Evolutionary conservation across 2,113 vertebrate genomes (phyloP).

Genomic region (Brevimyrus niger): DNA sequence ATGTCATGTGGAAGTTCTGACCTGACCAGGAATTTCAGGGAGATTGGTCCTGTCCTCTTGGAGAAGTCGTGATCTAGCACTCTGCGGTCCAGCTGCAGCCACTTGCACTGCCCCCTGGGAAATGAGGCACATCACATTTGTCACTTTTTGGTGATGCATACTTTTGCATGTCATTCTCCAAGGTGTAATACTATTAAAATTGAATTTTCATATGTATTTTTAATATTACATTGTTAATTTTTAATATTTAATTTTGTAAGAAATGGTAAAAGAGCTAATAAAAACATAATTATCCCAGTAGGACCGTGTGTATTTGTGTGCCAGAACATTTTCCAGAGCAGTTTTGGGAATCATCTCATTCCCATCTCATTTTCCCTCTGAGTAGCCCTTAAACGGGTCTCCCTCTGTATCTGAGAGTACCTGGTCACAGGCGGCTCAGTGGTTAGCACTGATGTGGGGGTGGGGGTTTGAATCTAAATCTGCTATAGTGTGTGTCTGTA

Average conservation of each 20-base stretch:
- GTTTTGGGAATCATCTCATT: background rate
- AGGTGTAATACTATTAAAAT: background rate
- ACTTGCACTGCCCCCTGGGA: slow-evolving; percentile 81
- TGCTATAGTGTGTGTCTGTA: background rate
- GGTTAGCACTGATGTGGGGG: background rate
- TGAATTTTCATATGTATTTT: background rate
- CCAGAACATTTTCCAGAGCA: background rate
- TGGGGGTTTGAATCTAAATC: background rate
- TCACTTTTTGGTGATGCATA: background rate
- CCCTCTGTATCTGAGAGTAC: background rate
- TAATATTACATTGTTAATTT: background rate
- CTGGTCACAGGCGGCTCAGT: background rate
- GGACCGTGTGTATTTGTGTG: background rate
- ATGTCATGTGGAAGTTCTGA: slow-evolving; percentile 45
- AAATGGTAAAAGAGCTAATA: background rate
- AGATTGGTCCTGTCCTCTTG: slow-evolving; percentile 73
- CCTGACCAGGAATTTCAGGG: slow-evolving; percentile 84
- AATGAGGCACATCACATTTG: slow-evolving; percentile 23
- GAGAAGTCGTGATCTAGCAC: slow-evolving; percentile 92
- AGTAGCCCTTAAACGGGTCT: background rate
- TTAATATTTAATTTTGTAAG: background rate
- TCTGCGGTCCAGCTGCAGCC: slow-evolving; percentile 91
- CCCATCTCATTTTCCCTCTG: background rate
- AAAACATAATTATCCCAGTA: background rate
- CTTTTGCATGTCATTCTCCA: background rate